Base-by-base conservation (phyloP, 2,797 vertebrate species). In the Epinephelus awoara region DNA sequence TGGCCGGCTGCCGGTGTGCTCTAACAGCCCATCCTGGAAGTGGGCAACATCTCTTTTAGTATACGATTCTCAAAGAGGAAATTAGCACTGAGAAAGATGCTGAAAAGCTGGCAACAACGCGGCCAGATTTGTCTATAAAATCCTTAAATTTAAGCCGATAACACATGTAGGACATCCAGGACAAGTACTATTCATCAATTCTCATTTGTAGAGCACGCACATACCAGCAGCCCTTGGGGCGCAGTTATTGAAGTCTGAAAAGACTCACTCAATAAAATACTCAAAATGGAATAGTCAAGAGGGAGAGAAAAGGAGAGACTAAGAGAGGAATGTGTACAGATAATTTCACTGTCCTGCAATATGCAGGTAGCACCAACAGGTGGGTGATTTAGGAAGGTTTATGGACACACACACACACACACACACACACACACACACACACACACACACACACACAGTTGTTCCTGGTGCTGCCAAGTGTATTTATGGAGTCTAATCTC, bases 401-500 rank as follows among this genome's bases (percentile, higher is more conserved):
- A 67, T 50, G 42, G 70, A 84, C 64, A 59, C 61, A 49, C 66
- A 49, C 69, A 61, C 75, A 61, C 75, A 83, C 64, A 59, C 67
- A 56, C 66, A 47, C 69, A 61, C 74, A 83, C 64, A 59, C 67
- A 56, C 66, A 49, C 69, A 61, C 75, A 59, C 21, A 63, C 25
- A 63, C 84, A 74, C 71, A 67, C 52, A 71, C 68, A 78, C 54
- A 54, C 46, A 66, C 57, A 67, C 10, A 72, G 74, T 67, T 68
- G 80, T 80, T 83, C 61, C 47, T 66, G 44, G 76, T 75, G 77
- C 86, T 82, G 91, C 84, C 88, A 79, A 84, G 90, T 78, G 80
- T 92, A 93, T 93, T 94, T 92, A 90, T 86, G 85, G 92, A 84
- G 87, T 73, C 82, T 93, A 92, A 93, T 94, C 91, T 91, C 68